phyloP scores from a whole-genome alignment of 1,140 invertebrate genomes.

The Macrobrachium rosenbergii region DNA sequence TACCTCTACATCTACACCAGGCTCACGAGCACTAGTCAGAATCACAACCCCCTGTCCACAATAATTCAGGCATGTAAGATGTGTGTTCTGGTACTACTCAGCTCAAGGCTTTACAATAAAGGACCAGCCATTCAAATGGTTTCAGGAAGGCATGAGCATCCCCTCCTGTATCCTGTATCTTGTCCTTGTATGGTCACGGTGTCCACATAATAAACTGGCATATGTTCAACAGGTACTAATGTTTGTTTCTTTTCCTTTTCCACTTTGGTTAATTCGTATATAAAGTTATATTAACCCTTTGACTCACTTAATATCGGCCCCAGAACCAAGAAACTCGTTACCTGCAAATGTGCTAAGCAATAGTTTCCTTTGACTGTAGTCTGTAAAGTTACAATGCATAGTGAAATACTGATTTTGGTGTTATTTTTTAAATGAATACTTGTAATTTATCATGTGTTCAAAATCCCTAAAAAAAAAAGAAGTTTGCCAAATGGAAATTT shows the following conservation, averaged over 20 bases:
- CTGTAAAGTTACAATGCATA: no score
- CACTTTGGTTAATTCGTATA: background rate
- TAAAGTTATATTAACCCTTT: background rate
- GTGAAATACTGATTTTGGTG: no score
- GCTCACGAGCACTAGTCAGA: conserved; percentile 60
- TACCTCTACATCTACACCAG: conserved; percentile 35
- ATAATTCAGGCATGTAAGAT: conserved; percentile 21
- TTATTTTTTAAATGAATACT: no score
- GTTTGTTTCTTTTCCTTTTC: conserved; percentile 1
- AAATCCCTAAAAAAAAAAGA: no score
- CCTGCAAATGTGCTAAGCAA: no score
- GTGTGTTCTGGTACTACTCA: conserved; percentile 49
- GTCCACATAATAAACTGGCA: conserved; percentile 62
- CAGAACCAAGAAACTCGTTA: no score
- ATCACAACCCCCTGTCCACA: conserved; percentile 50
- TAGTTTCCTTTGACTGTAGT: no score
- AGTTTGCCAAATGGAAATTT: no score
- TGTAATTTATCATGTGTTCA: no score
- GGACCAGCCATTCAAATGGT: conserved; percentile 34
- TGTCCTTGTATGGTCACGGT: conserved; percentile 59
- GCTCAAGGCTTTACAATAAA: conserved; percentile 46
- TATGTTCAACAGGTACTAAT: conserved; percentile 45
- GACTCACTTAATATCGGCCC: no score
- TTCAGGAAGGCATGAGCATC: conserved; percentile 46
- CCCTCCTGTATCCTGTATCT: conserved; percentile 44